Evolutionary conservation across 2,888 invertebrate genomes (phyloP).

Genomic region (Tiliacea citrago): DNA sequence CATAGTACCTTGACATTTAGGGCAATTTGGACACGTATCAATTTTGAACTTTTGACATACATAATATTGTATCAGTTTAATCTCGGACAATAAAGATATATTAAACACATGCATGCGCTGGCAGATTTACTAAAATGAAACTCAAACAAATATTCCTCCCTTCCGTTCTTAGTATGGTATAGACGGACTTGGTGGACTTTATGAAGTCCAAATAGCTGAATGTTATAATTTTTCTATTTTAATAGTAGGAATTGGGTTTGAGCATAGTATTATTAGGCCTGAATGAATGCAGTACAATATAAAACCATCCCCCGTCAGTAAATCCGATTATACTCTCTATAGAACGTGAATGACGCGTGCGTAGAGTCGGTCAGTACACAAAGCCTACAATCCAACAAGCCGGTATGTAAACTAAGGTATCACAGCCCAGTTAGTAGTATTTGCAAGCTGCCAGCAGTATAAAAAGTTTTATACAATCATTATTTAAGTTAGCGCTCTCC

Average conservation of each 20-base stretch:
- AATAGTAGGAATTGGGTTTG: no score
- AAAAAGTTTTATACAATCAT: not conserved
- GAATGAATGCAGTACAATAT: constrained; percentile 10
- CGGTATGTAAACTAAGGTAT: constrained; percentile 13
- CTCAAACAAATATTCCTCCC: not conserved
- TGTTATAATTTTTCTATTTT: not conserved
- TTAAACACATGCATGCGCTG: not conserved
- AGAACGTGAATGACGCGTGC: constrained; percentile 14
- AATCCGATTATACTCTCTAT: constrained; percentile 46
- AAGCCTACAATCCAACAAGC: constrained; percentile 22
- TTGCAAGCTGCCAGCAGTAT: not conserved
- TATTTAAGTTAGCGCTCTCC: not conserved
- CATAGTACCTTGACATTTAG: constrained; percentile 65
- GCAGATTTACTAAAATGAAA: constrained; percentile 1
- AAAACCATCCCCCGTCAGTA: constrained; percentile 7
- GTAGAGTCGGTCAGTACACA: not conserved
- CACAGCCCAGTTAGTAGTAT: not conserved
- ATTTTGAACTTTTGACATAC: constrained; percentile 57
- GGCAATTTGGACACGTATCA: constrained; percentile 46
- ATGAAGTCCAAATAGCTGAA: not conserved
- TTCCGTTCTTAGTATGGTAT: constrained; percentile 1
- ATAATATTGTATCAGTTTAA: constrained; percentile 28
- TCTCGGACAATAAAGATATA: constrained; percentile 35
- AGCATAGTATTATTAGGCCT: not conserved
- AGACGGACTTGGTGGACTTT: not conserved